phyloP scores from a whole-genome alignment of 2,888 invertebrate species.

The Helobdella robusta region DNA sequence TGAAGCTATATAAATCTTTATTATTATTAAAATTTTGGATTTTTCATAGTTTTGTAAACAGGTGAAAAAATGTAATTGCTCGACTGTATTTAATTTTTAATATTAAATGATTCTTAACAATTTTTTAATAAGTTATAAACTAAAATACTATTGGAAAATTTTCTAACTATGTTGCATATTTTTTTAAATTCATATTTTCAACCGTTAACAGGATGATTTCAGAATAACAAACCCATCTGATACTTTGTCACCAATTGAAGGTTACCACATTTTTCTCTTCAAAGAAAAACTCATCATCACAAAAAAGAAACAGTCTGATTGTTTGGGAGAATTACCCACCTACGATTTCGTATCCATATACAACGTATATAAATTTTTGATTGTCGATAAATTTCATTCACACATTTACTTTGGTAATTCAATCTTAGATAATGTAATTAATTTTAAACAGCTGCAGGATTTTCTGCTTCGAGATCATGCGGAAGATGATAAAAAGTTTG shows the following conservation, averaged over 20 bases:
- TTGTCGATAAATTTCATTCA: background rate
- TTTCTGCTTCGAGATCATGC: conserved; percentile 45
- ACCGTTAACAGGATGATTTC: background rate
- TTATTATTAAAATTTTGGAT: no score
- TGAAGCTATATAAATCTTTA: no score
- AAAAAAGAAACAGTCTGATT: conserved; percentile 38
- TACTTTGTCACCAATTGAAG: background rate
- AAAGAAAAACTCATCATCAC: conserved; percentile 42
- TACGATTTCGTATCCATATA: conserved; percentile 45
- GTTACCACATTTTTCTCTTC: conserved; percentile 48
- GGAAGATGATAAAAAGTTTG: conserved; percentile 43
- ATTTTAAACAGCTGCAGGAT: conserved; percentile 43
- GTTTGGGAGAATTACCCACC: conserved; percentile 38
- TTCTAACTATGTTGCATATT: background rate
- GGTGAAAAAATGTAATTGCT: no score
- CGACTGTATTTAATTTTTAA: no score
- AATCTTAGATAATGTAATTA: background rate
- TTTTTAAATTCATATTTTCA: background rate
- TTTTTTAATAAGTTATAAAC: no score
- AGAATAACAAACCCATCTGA: background rate
- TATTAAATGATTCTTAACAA: no score
- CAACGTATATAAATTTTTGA: conserved; percentile 37
- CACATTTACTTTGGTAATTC: background rate
- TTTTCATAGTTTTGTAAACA: no score
- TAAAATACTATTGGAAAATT: conserved; percentile 5